Conservation (phyloP, 64 coral and sea anemone species). For the Astreopora myriophthalma region DNA sequence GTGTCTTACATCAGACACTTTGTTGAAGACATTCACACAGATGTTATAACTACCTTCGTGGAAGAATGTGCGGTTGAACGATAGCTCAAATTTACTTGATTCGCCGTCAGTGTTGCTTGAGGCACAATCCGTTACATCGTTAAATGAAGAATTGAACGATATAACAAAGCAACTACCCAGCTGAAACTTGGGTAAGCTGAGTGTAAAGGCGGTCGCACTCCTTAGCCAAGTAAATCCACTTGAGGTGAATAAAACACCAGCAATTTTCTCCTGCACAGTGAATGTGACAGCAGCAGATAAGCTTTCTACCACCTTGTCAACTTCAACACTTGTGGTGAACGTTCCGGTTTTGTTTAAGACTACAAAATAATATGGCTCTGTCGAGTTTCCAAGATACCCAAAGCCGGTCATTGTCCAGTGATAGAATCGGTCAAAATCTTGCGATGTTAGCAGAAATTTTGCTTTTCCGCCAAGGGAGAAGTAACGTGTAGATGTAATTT, state of each 20-base stretch:
- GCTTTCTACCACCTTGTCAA: constrained; percentile 41
- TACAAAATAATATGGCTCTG: not conserved
- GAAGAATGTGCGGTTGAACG: not conserved
- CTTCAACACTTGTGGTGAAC: constrained; percentile 10
- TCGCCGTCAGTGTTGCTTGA: not conserved
- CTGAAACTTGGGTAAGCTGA: not conserved
- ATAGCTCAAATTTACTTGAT: not conserved
- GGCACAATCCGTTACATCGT: not conserved
- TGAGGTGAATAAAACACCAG: constrained; percentile 5
- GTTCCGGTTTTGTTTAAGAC: not conserved
- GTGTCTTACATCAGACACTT: not conserved
- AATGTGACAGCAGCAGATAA: constrained; percentile 9
- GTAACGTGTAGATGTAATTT: not conserved
- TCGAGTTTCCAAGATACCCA: not conserved
- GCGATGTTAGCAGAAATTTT: constrained; percentile 36
- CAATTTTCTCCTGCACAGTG: constrained; percentile 40
- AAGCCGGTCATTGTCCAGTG: constrained; percentile 1
- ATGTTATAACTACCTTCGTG: constrained; percentile 23
- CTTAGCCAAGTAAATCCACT: constrained; percentile 35
- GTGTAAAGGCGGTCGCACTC: not conserved
- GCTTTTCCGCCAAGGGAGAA: constrained; percentile 16
- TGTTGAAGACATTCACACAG: constrained; percentile 1
- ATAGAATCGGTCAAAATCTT: constrained; percentile 49
- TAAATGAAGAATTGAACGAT: not conserved
- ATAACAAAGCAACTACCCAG: constrained; percentile 22